Percentiles rank a stretch among this genome's conserved stretches.
Evolutionary conservation across 2,888 invertebrate species (phyloP).

Genomic region (Drosophila pseudotalamancana): DNA sequence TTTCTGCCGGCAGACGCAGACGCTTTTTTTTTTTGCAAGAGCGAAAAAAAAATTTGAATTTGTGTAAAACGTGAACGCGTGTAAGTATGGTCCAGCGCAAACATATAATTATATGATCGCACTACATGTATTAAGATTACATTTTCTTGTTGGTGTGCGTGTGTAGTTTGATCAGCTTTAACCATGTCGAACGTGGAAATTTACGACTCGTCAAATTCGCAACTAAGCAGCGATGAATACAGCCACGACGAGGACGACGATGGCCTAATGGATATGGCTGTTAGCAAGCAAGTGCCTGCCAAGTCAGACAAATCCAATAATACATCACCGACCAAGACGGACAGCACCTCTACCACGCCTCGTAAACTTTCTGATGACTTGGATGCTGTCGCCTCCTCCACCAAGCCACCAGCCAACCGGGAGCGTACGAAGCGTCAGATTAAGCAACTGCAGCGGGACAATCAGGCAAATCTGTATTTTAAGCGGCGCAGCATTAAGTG

Average conservation of each 20-base stretch:
- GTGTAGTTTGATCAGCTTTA: not conserved
- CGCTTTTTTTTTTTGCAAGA: slow-evolving; percentile 56
- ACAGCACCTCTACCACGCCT: slow-evolving; percentile 13
- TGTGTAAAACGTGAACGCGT: slow-evolving; percentile 47
- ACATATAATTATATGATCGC: slow-evolving; percentile 19
- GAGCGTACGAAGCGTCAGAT: slow-evolving; percentile 32
- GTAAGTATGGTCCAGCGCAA: slow-evolving; percentile 38
- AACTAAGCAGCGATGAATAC: slow-evolving; percentile 69
- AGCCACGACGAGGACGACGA: slow-evolving; percentile 64
- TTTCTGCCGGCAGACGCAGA: slow-evolving; percentile 61
- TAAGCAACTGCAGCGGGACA: slow-evolving; percentile 30
- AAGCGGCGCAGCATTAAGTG: slow-evolving; percentile 60
- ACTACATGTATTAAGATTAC: not conserved
- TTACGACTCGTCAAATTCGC: slow-evolving; percentile 74
- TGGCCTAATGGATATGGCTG: slow-evolving; percentile 63
- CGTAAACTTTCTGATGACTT: slow-evolving; percentile 24
- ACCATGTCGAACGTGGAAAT: slow-evolving; percentile 63
- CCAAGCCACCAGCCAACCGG: slow-evolving; percentile 7
- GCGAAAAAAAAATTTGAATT: slow-evolving; percentile 19
- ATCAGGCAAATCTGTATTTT: slow-evolving; percentile 28
- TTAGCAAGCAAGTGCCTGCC: slow-evolving; percentile 44
- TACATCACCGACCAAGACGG: slow-evolving; percentile 25
- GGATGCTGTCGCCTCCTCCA: slow-evolving; percentile 1
- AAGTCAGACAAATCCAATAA: slow-evolving; percentile 18
- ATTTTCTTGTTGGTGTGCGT: not conserved